Conservation (phyloP, 2,888 invertebrate genomes). For the Drosophila longiperda region DNA sequence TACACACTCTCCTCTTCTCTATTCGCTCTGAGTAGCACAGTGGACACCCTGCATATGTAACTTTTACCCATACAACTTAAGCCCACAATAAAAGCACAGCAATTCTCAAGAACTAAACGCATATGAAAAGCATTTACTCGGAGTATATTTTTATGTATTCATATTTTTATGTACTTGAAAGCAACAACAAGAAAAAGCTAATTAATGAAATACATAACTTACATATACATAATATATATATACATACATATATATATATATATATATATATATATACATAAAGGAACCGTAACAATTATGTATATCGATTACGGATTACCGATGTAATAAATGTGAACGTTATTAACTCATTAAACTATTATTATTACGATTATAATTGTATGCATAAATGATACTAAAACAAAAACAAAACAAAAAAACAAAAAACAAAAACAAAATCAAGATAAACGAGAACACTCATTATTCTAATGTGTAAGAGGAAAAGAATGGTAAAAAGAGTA, state of each 20-base stretch:
- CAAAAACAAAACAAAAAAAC: constrained; percentile 24
- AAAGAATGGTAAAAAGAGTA: constrained; percentile 21
- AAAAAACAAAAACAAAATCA: constrained; percentile 27
- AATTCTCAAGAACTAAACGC: constrained; percentile 60
- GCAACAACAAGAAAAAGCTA: constrained; percentile 29
- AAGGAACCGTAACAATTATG: constrained; percentile 53
- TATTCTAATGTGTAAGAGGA: constrained; percentile 75
- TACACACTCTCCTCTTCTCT: neutral
- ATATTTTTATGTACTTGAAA: constrained; percentile 50
- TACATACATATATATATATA: constrained; percentile 22
- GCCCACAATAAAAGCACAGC: constrained; percentile 34
- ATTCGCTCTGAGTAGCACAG: constrained; percentile 38
- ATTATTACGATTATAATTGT: constrained; percentile 71
- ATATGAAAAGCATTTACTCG: constrained; percentile 72
- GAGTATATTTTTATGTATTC: constrained; percentile 61
- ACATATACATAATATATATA: constrained; percentile 22
- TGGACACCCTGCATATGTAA: constrained; percentile 61
- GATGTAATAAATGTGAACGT: constrained; percentile 76
- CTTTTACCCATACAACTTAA: constrained; percentile 15
- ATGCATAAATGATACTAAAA: constrained; percentile 54
- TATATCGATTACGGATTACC: constrained; percentile 44
- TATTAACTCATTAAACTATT: constrained; percentile 77
- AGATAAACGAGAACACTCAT: constrained; percentile 58
- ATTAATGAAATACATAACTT: constrained; percentile 20
- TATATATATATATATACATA: constrained; percentile 11